phyloP scores from a whole-genome alignment of 2,797 vertebrate species.

The Hydrocynus forskahlii region DNA sequence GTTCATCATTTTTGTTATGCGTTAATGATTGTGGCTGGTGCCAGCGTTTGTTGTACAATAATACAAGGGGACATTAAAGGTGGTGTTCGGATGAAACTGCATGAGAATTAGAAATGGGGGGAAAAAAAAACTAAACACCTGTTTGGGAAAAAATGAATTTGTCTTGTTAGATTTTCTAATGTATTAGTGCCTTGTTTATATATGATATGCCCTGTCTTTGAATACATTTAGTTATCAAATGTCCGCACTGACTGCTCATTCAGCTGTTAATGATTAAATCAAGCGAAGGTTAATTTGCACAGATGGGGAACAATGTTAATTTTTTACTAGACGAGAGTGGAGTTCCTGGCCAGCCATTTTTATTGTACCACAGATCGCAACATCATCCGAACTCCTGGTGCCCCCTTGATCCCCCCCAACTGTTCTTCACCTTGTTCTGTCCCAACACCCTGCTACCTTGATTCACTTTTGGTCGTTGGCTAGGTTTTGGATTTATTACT shows the following conservation, averaged over 20 bases:
- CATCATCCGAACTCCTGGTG: conserved; percentile 90
- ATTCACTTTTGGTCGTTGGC: conserved; percentile 99
- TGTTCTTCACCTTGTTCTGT: conserved; percentile 99
- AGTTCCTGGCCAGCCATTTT: conserved; percentile 45
- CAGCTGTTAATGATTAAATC: conserved; percentile 48
- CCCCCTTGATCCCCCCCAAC: conserved; percentile 74
- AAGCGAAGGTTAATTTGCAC: conserved; percentile 39
- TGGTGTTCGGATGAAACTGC: conserved; percentile 90
- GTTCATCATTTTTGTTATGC: conserved; percentile 83
- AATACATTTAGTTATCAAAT: conserved; percentile 10
- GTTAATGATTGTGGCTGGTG: conserved; percentile 92
- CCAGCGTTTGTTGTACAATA: conserved; percentile 97
- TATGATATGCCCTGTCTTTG: background rate
- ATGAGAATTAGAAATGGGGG: conserved; percentile 53
- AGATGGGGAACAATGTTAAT: background rate
- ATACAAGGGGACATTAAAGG: conserved; percentile 89
- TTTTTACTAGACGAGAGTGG: conserved; percentile 5
- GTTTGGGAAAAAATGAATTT: background rate
- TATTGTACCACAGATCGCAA: conserved; percentile 70
- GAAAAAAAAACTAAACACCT: background rate
- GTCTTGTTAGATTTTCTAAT: background rate
- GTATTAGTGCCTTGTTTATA: background rate
- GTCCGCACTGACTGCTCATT: background rate
- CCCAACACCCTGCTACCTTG: conserved; percentile 99
- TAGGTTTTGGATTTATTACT: conserved; percentile 99